Evolutionary conservation across 2,888 invertebrate species (phyloP).

Genomic region (Charanyca ferruginea): DNA sequence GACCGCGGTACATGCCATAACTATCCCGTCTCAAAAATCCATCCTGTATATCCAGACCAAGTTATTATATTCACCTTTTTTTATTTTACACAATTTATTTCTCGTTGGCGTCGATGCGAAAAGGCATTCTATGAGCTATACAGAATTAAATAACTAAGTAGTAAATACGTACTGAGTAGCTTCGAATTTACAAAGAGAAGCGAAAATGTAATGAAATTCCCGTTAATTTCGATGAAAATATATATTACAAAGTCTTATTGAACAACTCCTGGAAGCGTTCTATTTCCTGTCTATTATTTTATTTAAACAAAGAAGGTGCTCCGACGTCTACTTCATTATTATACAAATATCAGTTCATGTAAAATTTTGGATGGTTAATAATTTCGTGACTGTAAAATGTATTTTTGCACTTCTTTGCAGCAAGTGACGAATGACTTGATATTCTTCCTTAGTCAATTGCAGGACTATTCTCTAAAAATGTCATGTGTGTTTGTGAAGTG

Average conservation of each 20-base stretch:
- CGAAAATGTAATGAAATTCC: conserved; percentile 48
- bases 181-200: conserved; percentile 37
- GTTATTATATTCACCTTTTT: background rate
- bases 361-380: no score
- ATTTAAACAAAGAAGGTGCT: conserved; percentile 28
- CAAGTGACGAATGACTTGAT: no score
- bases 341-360: no score
- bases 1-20: no score
- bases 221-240: conserved; percentile 43
- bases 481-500: no score
- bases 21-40: no score
- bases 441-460: no score
- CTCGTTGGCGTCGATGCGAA: background rate
- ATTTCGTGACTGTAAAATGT: no score
- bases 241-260: conserved; percentile 22
- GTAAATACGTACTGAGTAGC: conserved; percentile 4
- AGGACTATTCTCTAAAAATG: no score
- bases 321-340: conserved; percentile 35
- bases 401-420: no score
- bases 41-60: no score
- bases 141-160: conserved; percentile 29
- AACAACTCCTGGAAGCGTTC: conserved; percentile 31
- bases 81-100: background rate
- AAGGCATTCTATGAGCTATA: conserved; percentile 17
- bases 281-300: conserved; percentile 45